Conservation (phyloP, 2,888 invertebrate genomes). For the Anthoptus insignis region DNA sequence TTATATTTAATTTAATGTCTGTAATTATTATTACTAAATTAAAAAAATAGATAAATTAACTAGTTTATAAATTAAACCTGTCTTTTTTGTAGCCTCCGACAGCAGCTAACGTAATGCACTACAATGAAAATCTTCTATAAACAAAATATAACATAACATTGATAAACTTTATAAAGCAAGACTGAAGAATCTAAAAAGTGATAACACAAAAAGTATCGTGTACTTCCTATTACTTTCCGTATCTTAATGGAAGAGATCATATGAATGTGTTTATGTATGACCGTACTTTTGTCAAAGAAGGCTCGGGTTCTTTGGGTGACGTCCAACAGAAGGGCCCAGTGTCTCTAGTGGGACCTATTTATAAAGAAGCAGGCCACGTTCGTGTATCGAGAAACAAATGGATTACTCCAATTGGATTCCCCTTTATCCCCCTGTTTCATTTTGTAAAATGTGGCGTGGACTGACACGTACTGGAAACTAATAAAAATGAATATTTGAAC, state of each 20-base stretch:
- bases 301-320: constrained; percentile 64
- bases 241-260: constrained; percentile 33
- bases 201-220: neutral
- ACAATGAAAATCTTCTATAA: no score
- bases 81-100: no score
- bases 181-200: neutral
- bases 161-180: no score
- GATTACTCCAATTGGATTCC: constrained; percentile 5
- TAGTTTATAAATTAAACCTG: no score
- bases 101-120: no score
- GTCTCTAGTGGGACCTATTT: neutral
- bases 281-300: constrained; percentile 74
- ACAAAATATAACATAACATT: no score
- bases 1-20: no score
- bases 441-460: constrained; percentile 22
- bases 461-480: constrained; percentile 20
- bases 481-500: constrained; percentile 16
- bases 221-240: constrained; percentile 1
- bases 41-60: no score
- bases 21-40: no score
- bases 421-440: constrained; percentile 13
- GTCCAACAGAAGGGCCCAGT: neutral
- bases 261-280: constrained; percentile 75
- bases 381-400: neutral
- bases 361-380: neutral